These are phyloP conservation scores for Coracias cyanogaster DNA, from an alignment of 2,797 vertebrate genomes.

Conservation along the genomic window DNA sequence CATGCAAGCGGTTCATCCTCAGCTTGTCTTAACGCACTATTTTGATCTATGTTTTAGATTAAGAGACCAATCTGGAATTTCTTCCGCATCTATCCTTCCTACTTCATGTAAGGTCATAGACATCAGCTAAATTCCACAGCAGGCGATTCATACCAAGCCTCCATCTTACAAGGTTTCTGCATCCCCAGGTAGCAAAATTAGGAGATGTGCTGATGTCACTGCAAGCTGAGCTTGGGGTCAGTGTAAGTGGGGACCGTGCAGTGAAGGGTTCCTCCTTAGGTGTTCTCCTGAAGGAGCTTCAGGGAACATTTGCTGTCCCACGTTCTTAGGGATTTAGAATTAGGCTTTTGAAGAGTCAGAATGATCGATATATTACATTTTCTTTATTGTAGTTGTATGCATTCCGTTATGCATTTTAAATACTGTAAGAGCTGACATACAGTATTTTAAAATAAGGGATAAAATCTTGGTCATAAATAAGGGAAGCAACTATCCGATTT, in stretches of 20 bases:
- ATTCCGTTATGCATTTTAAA: neutral
- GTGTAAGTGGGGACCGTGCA: accelerated
- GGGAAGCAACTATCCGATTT: neutral
- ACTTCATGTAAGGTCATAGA: neutral
- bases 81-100: neutral
- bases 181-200: neutral
- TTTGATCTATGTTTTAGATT: neutral
- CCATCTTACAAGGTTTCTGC: neutral
- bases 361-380: accelerated
- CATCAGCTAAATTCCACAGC: neutral
- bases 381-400: neutral
- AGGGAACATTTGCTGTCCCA: neutral
- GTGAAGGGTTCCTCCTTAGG: neutral
- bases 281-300: neutral
- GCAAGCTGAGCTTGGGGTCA: neutral
- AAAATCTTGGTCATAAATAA: neutral
- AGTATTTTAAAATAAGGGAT: neutral
- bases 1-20: neutral
- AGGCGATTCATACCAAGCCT: neutral
- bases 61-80: neutral
- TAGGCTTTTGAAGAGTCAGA: neutral
- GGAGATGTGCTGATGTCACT: accelerated
- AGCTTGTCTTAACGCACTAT: neutral
- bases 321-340: neutral
- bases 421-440: neutral